Evolutionary conservation across 2,888 invertebrate genomes (phyloP), one percentile per base, ranked within the genome.

Genomic region (Zaprionus obscuricornis): DNA sequence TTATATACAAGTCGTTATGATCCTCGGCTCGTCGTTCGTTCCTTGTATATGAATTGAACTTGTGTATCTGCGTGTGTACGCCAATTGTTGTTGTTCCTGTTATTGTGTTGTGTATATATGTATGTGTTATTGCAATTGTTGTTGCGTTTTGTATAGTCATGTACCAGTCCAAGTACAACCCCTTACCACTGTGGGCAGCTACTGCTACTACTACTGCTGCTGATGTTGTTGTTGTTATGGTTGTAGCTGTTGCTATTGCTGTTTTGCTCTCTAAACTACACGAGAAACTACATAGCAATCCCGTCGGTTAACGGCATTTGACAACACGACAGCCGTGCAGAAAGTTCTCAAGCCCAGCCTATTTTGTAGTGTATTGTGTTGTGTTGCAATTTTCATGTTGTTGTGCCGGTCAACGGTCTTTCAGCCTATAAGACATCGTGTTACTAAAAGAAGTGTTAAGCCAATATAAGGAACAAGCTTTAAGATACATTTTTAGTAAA

Each of bases 291-390:
- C 60, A 51, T 47, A 20, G 4, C 39, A 31, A 42, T 56, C n/a
- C 73, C 81, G 78, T 68, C 77, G 67, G 66, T 66, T 71, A 77
- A 81, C 57, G 74, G 69, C 85, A 87, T 87, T 87, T 81, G 72
- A 66, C 52, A 65, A 69, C 68, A 69, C 87, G 79, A 75, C 74
- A 66, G 86, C 77, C 71, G 60, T 45, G 67, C 74, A 79, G 83
- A 70, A 77, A 78, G 79, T 84, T 74, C 68, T 55, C 55, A 56
- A 39, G 50, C 24, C 33, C 57, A 65, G 62, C 56, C 55, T 71
- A 3, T n/a, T 68, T 43, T 50, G 17, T 51, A 22, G 36, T 66
- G 40, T n/a, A n/a, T 71, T 58, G 65, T 62, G 34, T 49, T 43
- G 27, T 71, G 40, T 33, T 43, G 47, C 22, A 37, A 55, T 49